phyloP scores from a whole-genome alignment of 2,113 vertebrate species.

The Vidua macroura region DNA sequence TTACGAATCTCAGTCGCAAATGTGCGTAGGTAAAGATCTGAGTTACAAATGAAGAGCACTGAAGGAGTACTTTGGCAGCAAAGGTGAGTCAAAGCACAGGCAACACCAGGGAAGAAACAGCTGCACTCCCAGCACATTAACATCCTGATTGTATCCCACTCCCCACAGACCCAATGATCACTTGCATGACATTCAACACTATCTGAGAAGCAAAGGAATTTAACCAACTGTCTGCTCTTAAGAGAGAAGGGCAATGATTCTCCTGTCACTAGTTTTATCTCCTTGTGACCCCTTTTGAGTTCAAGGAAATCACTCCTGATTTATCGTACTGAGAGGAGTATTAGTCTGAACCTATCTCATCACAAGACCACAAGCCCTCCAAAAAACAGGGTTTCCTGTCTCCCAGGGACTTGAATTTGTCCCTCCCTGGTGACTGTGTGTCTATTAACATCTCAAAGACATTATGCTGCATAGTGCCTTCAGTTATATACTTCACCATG shows the following conservation, averaged over 20 bases:
- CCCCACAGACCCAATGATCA: neutral
- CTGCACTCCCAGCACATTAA: neutral
- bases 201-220: neutral
- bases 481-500: neutral
- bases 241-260: neutral
- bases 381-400: neutral
- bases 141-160: slow-evolving; percentile 4
- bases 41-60: slow-evolving; percentile 13
- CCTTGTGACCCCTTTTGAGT: neutral
- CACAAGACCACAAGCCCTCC: neutral
- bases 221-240: neutral
- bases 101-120: neutral
- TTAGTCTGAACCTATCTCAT: neutral
- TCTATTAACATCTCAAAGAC: neutral
- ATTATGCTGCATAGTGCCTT: neutral
- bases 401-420: neutral
- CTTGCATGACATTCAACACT: neutral
- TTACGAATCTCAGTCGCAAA: slow-evolving; percentile 34
- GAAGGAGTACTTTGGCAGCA: neutral
- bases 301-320: neutral
- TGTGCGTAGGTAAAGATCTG: neutral
- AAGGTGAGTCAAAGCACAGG: neutral
- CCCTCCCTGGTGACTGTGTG: neutral
- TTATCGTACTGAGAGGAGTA: neutral
- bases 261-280: slow-evolving; percentile 5